These are phyloP conservation scores for Drymodes brunneopygia DNA, from an alignment of 2,113 vertebrate genomes.

Conservation along the genomic window DNA sequence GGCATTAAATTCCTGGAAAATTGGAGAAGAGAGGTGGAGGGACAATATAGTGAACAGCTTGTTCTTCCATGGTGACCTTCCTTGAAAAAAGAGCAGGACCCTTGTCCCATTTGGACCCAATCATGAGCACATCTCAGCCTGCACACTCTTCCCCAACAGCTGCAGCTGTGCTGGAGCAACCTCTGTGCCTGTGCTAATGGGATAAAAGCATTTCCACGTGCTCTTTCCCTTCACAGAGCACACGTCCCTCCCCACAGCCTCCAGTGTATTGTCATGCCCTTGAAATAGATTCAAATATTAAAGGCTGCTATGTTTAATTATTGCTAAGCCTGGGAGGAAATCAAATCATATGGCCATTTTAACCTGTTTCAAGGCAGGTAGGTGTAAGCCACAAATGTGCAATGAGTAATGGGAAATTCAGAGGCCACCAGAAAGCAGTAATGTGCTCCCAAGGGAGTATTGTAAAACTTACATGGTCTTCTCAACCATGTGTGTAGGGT, in stretches of 20 bases:
- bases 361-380: not conserved
- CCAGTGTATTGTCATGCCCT: not conserved
- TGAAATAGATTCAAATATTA: not conserved
- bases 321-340: not conserved
- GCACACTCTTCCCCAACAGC: not conserved
- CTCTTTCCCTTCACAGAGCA: not conserved
- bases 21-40: not conserved
- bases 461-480: not conserved
- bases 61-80: not conserved
- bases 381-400: not conserved
- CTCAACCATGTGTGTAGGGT: not conserved
- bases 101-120: not conserved
- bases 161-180: not conserved
- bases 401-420: not conserved
- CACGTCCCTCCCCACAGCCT: not conserved
- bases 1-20: not conserved
- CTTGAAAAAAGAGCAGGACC: not conserved
- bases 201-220: slow-evolving; percentile 24
- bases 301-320: not conserved
- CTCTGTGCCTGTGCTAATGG: not conserved
- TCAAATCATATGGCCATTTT: not conserved
- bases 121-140: not conserved
- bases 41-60: not conserved
- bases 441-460: fast-evolving
- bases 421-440: not conserved